Evolutionary conservation across 2,888 invertebrate genomes (phyloP).

Genomic region (Limnephilus lunatus): DNA sequence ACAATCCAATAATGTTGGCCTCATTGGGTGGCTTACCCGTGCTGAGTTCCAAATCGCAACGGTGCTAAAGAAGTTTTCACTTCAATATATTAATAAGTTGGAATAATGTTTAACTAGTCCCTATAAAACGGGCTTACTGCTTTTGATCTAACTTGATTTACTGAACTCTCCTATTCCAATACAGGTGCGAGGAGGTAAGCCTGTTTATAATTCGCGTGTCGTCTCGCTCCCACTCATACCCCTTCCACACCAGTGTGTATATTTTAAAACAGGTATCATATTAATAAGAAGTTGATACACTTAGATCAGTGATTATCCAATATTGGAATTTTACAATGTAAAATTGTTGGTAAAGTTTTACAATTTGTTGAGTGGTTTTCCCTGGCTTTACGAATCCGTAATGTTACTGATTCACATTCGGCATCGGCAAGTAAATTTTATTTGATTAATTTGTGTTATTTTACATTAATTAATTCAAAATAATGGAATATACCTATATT

Average conservation of each 20-base stretch:
- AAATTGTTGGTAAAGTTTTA: background rate
- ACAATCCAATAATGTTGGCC: too few relatives aligned
- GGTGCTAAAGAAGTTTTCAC: too few relatives aligned
- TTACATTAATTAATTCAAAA: too few relatives aligned
- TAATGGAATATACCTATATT: too few relatives aligned
- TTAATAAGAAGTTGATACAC: constrained; percentile 43
- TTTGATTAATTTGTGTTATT: too few relatives aligned
- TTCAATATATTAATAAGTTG: background rate
- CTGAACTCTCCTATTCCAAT: constrained; percentile 20
- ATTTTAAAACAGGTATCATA: constrained; percentile 37
- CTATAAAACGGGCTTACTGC: constrained; percentile 1
- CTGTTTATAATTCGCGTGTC: constrained; percentile 13
- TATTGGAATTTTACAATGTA: background rate
- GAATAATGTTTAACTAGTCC: background rate
- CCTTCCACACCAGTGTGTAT: background rate
- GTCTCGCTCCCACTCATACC: background rate
- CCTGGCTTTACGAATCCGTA: background rate
- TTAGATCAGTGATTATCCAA: constrained; percentile 27
- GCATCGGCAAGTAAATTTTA: too few relatives aligned
- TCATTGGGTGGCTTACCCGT: too few relatives aligned
- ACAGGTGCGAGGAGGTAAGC: background rate
- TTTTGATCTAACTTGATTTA: constrained; percentile 42
- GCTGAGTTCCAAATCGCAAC: too few relatives aligned
- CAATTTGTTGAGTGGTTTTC: background rate
- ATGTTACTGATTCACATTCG: background rate